phyloP scores from a whole-genome alignment of 2,888 invertebrate species.

The Andrena camellia region DNA sequence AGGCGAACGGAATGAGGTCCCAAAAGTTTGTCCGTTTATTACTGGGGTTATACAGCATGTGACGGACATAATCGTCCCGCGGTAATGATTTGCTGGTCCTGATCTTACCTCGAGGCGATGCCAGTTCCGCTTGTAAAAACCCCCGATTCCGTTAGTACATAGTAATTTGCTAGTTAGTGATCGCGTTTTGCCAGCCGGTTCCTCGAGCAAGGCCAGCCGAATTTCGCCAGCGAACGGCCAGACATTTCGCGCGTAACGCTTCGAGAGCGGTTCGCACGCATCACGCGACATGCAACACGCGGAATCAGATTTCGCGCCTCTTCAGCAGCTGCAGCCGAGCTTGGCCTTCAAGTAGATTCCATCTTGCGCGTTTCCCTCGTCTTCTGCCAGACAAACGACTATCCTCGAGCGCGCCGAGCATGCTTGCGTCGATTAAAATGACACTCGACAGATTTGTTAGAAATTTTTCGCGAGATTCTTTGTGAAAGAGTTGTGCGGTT shows the following conservation, averaged over 20 bases:
- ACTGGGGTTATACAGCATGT: background rate
- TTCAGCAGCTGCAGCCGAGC: constrained; percentile 38
- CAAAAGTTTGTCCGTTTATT: background rate
- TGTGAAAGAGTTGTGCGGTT: background rate
- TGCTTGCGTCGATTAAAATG: background rate
- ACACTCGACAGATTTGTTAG: background rate
- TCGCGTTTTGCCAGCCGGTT: constrained; percentile 11
- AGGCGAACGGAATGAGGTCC: background rate
- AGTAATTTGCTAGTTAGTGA: constrained; percentile 41
- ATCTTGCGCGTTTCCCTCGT: constrained; percentile 34
- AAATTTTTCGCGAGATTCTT: background rate
- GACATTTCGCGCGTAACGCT: background rate
- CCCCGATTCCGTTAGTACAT: constrained; percentile 35
- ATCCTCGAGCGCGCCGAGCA: background rate
- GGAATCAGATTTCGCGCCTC: constrained; percentile 69
- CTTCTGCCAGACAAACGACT: constrained; percentile 2
- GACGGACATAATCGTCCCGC: background rate
- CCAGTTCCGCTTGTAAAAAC: constrained; percentile 50
- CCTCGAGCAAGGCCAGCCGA: constrained; percentile 12
- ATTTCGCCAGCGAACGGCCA: constrained; percentile 29
- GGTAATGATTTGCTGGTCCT: constrained; percentile 39
- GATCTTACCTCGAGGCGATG: constrained; percentile 48
- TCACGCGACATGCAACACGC: constrained; percentile 54
- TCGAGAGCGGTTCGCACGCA: background rate
- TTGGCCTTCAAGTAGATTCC: constrained; percentile 48